Percentiles rank a stretch among this genome's conserved stretches.
phyloP scores from a whole-genome alignment of 2,797 vertebrate genomes.

The Gallirallus australis region DNA sequence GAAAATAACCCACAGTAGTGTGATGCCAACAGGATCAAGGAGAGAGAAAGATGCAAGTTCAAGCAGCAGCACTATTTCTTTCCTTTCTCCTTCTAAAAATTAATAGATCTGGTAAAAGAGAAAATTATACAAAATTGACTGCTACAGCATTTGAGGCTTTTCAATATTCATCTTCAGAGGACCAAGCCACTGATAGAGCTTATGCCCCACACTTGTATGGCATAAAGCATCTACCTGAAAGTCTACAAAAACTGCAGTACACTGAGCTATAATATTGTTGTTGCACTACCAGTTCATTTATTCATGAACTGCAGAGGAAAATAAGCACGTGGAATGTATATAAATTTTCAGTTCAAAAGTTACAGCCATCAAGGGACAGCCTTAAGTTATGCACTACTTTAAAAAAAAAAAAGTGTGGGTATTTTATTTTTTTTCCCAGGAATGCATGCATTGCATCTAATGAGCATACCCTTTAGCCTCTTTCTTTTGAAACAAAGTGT shows the following conservation, averaged over 20 bases:
- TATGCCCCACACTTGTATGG: background rate
- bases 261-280: background rate
- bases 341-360: constrained; percentile 63
- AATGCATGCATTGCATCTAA: constrained; percentile 39
- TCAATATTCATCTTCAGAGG: background rate
- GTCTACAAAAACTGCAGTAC: background rate
- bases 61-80: background rate
- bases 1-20: background rate
- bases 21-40: background rate
- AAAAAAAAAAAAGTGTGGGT: background rate
- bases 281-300: constrained; percentile 59
- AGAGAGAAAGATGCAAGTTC: background rate
- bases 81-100: background rate
- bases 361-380: constrained; percentile 57
- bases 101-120: background rate
- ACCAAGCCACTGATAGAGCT: background rate
- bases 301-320: constrained; percentile 68
- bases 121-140: background rate
- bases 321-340: constrained; percentile 54
- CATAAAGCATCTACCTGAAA: background rate
- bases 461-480: constrained; percentile 22
- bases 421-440: background rate
- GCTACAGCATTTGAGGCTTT: background rate
- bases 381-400: constrained; percentile 55
- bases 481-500: background rate